Evolutionary conservation across 2,888 invertebrate genomes (phyloP).

Genomic region (Amphiduros pacificus): DNA sequence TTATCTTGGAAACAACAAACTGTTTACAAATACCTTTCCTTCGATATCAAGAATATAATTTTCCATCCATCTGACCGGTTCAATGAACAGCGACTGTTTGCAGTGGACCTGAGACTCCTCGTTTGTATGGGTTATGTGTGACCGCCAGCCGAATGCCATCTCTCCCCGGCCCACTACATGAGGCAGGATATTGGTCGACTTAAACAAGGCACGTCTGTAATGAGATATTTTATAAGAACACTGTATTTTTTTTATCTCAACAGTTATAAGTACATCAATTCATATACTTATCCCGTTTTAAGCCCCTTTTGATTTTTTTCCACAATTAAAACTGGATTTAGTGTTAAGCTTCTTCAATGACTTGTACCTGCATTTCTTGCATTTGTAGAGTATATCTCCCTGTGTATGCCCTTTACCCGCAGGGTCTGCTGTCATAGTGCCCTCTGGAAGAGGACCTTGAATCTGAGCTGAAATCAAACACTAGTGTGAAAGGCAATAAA

Average conservation of each 20-base stretch:
- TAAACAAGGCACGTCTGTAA: conserved; percentile 73
- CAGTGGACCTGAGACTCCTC: conserved; percentile 61
- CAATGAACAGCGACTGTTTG: conserved; percentile 79
- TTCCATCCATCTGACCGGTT: conserved; percentile 88
- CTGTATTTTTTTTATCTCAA: too few species aligned
- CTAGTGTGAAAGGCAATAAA: too few species aligned
- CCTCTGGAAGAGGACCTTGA: background rate
- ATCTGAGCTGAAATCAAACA: too few species aligned
- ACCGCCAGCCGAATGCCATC: conserved; percentile 52
- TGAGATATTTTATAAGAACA: too few species aligned
- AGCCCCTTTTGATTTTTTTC: too few species aligned
- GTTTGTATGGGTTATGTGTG: conserved; percentile 30
- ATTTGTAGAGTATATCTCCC: conserved; percentile 67
- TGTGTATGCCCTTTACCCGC: background rate
- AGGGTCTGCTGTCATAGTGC: background rate
- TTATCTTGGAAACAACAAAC: too few species aligned
- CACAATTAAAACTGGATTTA: too few species aligned
- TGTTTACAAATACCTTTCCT: conserved; percentile 85
- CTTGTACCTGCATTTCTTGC: conserved; percentile 76
- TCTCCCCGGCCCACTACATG: conserved; percentile 67
- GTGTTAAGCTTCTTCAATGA: too few species aligned
- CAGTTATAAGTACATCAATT: too few species aligned
- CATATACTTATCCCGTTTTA: too few species aligned
- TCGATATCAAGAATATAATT: conserved; percentile 71
- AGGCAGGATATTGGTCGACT: conserved; percentile 76